phyloP scores from a whole-genome alignment of 2,888 invertebrate species.

The Drosophila borealis region DNA sequence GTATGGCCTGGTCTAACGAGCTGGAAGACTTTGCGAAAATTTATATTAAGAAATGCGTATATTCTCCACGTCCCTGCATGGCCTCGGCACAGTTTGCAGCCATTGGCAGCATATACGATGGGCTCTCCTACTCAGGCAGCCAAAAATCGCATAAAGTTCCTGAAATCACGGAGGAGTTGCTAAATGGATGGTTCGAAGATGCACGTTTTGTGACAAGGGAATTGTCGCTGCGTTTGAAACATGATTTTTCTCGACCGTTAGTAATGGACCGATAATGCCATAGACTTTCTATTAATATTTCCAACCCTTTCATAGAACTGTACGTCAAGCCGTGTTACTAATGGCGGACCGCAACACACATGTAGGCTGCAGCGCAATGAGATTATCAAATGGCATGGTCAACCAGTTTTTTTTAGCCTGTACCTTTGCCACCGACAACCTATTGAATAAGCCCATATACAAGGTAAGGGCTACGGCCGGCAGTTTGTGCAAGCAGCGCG shows the following conservation, averaged over 20 bases:
- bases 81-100: slow-evolving; percentile 36
- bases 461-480: slow-evolving; percentile 22
- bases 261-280: not conserved
- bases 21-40: slow-evolving; percentile 41
- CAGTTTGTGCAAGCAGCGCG: slow-evolving; percentile 20
- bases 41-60: slow-evolving; percentile 26
- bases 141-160: not conserved
- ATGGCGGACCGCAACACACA: slow-evolving; percentile 58
- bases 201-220: slow-evolving; percentile 23
- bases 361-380: slow-evolving; percentile 50
- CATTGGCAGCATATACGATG: slow-evolving; percentile 44
- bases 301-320: slow-evolving; percentile 15
- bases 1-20: slow-evolving; percentile 58
- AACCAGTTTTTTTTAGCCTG: slow-evolving; percentile 36
- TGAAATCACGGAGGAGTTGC: slow-evolving; percentile 7
- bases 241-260: slow-evolving; percentile 11
- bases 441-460: slow-evolving; percentile 36
- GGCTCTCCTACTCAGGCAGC: slow-evolving; percentile 5
- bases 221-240: slow-evolving; percentile 6
- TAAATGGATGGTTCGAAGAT: slow-evolving; percentile 37
- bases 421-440: slow-evolving; percentile 50
- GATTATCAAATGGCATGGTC: not conserved
- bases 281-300: too few species aligned
- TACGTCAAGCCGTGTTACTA: slow-evolving; percentile 23
- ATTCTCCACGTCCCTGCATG: slow-evolving; percentile 34